These are phyloP conservation scores for Alethe castanea DNA, from an alignment of 2,113 vertebrate genomes.

Conservation along the genomic window DNA sequence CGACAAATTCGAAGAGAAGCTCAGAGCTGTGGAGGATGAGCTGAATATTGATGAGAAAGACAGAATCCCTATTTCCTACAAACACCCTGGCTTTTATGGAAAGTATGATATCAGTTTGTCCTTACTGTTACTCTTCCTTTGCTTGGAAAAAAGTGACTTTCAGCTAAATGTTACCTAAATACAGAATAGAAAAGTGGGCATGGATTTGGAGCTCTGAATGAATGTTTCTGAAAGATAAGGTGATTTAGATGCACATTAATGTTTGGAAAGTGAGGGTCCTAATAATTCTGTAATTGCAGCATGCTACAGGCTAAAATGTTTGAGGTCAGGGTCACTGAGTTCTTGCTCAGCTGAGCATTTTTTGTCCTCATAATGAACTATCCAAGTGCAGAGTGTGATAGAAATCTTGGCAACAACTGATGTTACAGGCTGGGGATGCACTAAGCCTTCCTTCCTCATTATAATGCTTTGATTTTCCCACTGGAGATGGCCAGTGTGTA, in stretches of 20 bases:
- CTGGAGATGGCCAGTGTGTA: neutral
- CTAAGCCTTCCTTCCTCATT: neutral
- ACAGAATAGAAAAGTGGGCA: neutral
- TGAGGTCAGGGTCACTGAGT: neutral
- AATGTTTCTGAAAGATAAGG: neutral
- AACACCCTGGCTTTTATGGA: conserved; percentile 91
- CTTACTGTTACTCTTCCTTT: neutral
- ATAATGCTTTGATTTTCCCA: neutral
- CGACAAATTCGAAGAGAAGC: conserved; percentile 96
- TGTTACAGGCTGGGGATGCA: neutral
- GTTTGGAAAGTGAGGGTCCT: neutral
- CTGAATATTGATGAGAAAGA: conserved; percentile 87
- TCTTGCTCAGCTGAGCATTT: neutral
- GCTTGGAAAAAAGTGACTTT: neutral
- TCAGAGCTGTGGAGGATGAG: conserved; percentile 90
- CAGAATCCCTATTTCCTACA: conserved; percentile 92
- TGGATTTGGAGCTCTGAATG: neutral
- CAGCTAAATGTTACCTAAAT: neutral
- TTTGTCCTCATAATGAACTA: neutral
- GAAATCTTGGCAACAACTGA: neutral
- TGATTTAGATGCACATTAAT: neutral
- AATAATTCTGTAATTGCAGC: neutral
- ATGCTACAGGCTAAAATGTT: neutral
- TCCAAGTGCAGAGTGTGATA: neutral
- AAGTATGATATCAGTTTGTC: conserved; percentile 78